Evolutionary conservation across 2,113 vertebrate genomes (phyloP).

Genomic region (Lepisosteus osseus): DNA sequence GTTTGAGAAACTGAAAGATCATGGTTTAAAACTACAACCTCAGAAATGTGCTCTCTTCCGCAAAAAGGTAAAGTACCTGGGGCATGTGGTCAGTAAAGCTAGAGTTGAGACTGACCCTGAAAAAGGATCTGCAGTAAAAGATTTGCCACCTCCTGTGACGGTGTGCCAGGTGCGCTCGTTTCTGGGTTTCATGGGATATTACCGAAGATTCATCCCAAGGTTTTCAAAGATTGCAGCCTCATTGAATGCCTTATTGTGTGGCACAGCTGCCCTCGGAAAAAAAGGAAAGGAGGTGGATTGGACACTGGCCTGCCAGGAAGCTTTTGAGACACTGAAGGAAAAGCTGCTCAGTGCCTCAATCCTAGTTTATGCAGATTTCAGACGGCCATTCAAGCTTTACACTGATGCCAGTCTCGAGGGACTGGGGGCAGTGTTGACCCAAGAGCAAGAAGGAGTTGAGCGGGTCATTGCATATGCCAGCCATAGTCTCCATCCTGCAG

Average conservation of each 20-base stretch:
- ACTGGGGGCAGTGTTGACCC: too few relatives aligned
- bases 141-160: neutral
- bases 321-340: neutral
- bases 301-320: neutral
- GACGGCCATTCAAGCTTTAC: neutral
- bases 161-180: neutral
- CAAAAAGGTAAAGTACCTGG: neutral
- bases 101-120: constrained; percentile 6
- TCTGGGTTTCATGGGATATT: constrained; percentile 3
- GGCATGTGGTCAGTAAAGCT: neutral
- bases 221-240: neutral
- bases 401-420: too few relatives aligned
- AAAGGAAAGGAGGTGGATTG: neutral
- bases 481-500: too few relatives aligned
- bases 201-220: neutral
- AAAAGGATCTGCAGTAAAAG: neutral
- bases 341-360: neutral
- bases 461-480: too few relatives aligned
- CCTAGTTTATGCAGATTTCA: constrained; percentile 1
- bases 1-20: neutral
- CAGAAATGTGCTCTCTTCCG: neutral
- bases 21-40: constrained; percentile 6
- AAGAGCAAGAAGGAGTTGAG: too few relatives aligned
- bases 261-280: neutral
- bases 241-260: neutral